These are phyloP conservation scores for Pomatorhinus ruficollis DNA, from an alignment of 2,113 vertebrate species.

Conservation along the genomic window DNA sequence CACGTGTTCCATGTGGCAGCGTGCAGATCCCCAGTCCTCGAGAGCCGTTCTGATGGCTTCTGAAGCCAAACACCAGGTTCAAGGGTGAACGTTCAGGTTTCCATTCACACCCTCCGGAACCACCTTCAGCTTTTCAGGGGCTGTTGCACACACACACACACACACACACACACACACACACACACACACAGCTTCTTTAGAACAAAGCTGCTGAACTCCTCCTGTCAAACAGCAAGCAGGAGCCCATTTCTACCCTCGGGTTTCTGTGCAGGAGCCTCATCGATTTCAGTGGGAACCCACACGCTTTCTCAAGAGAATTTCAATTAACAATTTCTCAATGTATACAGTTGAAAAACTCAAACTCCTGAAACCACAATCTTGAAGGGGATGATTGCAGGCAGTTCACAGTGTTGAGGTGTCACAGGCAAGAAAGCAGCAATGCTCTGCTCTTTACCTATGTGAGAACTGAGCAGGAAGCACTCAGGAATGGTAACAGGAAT, in stretches of 20 bases:
- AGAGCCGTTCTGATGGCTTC: neutral
- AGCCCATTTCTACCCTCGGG: neutral
- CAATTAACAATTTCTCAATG: neutral
- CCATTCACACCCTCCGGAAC: neutral
- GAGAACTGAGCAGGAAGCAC: neutral
- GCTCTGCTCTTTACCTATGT: neutral
- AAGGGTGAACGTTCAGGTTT: neutral
- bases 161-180: neutral
- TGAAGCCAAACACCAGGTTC: neutral
- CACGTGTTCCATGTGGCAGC: neutral
- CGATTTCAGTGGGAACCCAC: neutral
- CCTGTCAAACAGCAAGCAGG: neutral
- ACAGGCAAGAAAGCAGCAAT: neutral
- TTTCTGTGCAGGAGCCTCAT: neutral
- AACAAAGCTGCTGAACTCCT: neutral
- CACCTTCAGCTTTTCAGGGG: conserved; percentile 9
- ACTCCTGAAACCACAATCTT: neutral
- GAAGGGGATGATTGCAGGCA: neutral
- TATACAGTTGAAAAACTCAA: neutral
- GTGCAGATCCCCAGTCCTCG: neutral
- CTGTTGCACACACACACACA: neutral
- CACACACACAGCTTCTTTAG: neutral
- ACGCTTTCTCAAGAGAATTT: neutral
- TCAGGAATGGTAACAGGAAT: neutral
- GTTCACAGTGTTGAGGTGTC: neutral